Conservation (phyloP, 2,113 vertebrate species). For the Bufo gargarizans region DNA sequence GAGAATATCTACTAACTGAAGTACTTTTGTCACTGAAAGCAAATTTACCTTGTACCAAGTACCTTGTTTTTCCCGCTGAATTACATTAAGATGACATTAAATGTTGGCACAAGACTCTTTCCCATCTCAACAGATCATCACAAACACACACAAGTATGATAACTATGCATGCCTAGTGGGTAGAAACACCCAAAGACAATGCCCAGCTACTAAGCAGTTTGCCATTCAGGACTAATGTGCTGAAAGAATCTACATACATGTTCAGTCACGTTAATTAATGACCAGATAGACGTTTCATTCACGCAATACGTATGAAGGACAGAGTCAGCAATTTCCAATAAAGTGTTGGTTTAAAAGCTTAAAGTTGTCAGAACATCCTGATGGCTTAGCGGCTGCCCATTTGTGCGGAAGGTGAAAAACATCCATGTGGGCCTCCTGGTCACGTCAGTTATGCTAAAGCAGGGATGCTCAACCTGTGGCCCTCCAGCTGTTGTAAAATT, state of each 20-base stretch:
- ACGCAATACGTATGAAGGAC: background rate
- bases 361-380: background rate
- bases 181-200: background rate
- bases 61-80: no score
- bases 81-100: no score
- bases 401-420: background rate
- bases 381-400: background rate
- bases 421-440: background rate
- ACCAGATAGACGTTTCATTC: constrained; percentile 22
- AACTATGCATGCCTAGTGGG: no score
- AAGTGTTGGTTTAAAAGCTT: constrained; percentile 31
- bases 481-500: no score
- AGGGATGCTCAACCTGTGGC: no score
- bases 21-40: no score
- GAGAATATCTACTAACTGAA: no score
- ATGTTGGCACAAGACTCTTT: no score
- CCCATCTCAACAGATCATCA: no score
- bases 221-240: background rate
- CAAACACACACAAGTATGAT: no score
- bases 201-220: background rate
- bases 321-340: constrained; percentile 19
- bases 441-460: background rate
- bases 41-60: no score
- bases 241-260: background rate
- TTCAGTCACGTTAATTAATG: constrained; percentile 4